phyloP scores from a whole-genome alignment of 2,113 vertebrate genomes.

The Peromyscus maniculatus region DNA sequence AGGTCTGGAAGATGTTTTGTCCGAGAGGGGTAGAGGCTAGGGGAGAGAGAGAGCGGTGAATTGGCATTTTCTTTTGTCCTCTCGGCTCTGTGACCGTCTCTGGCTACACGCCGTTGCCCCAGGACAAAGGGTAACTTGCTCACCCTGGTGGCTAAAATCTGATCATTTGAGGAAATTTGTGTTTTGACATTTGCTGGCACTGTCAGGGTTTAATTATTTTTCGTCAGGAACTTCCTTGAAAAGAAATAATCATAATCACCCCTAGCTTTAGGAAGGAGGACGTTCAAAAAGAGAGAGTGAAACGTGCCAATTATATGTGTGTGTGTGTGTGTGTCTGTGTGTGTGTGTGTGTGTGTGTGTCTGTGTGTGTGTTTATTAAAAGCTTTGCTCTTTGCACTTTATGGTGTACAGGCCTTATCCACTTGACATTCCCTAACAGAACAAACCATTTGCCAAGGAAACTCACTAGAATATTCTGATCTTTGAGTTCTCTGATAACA shows the following conservation, averaged over 20 bases:
- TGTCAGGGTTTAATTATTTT: slow-evolving; percentile 76
- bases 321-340: no score
- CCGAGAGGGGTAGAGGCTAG: neutral
- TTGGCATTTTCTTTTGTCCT: slow-evolving; percentile 27
- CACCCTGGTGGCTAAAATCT: slow-evolving; percentile 54
- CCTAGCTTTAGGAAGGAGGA: neutral
- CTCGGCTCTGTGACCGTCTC: neutral
- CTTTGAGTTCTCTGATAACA: slow-evolving; percentile 37
- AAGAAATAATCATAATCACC: neutral
- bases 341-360: neutral
- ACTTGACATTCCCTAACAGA: neutral
- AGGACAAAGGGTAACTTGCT: slow-evolving; percentile 57
- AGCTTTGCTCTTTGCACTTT: neutral
- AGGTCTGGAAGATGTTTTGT: slow-evolving; percentile 65
- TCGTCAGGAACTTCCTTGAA: slow-evolving; percentile 61
- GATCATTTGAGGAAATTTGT: slow-evolving; percentile 48
- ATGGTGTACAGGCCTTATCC: neutral
- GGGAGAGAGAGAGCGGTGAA: neutral
- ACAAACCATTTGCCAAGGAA: neutral
- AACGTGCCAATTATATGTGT: neutral
- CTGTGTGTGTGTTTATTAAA: neutral
- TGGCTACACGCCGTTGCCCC: neutral
- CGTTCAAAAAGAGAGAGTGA: neutral
- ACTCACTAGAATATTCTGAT: neutral
- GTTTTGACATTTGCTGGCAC: slow-evolving; percentile 74